Evolutionary conservation across 2,797 vertebrate species (phyloP).

Genomic region (Sparus aurata): DNA sequence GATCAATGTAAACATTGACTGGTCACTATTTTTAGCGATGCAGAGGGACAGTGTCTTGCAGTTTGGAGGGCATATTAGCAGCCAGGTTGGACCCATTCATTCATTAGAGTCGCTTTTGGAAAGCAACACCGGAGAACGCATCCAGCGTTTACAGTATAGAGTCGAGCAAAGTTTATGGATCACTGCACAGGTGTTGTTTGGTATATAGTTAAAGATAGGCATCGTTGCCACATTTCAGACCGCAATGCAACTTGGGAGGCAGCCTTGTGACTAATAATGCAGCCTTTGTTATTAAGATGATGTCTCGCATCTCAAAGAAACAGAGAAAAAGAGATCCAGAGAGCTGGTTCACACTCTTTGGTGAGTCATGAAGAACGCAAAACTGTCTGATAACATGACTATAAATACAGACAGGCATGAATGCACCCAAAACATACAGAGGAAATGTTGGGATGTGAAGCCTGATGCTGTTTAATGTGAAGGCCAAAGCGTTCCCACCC

Average conservation of each 20-base stretch:
- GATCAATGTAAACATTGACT: slow-evolving; percentile 66
- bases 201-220: background rate
- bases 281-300: background rate
- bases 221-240: slow-evolving; percentile 1
- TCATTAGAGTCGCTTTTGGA: slow-evolving; percentile 1
- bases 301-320: slow-evolving; percentile 16
- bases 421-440: background rate
- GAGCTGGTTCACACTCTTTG: background rate
- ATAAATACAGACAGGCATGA: background rate
- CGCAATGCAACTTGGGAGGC: background rate
- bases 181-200: background rate
- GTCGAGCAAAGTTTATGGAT: background rate
- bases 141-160: background rate
- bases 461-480: background rate
- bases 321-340: background rate
- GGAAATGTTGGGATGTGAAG: background rate
- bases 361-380: background rate
- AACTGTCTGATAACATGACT: background rate
- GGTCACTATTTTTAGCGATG: slow-evolving; percentile 56
- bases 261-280: slow-evolving; percentile 5
- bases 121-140: background rate
- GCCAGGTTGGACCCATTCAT: slow-evolving; percentile 25
- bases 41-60: slow-evolving; percentile 12
- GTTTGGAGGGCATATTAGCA: slow-evolving; percentile 23
- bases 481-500: background rate